These are phyloP conservation scores for Ceratotherium simum DNA, from an alignment of 2,113 vertebrate species.

Conservation along the genomic window DNA sequence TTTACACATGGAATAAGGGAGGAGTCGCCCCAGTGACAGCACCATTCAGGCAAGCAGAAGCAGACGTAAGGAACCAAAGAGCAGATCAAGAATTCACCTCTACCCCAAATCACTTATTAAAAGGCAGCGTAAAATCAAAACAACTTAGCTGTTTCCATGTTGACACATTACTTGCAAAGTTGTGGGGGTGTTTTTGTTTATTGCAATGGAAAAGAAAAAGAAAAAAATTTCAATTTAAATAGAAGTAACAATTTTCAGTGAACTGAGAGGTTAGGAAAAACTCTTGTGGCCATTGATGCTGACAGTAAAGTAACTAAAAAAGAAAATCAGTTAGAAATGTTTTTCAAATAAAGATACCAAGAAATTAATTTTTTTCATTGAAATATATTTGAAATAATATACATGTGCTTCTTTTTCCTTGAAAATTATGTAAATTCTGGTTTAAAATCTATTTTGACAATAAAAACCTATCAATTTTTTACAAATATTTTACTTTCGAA, in stretches of 20 bases:
- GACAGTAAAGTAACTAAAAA: not conserved
- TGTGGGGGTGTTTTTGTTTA: not conserved
- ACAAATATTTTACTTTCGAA: slow-evolving; percentile 29
- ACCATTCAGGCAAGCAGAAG: not conserved
- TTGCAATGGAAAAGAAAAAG: not conserved
- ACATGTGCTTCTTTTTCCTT: not conserved
- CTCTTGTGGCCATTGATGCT: not conserved
- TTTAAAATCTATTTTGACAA: slow-evolving; percentile 24
- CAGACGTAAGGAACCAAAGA: not conserved
- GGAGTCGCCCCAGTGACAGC: not conserved
- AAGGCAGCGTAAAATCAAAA: not conserved
- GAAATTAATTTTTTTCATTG: slow-evolving; percentile 5
- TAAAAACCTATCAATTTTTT: slow-evolving; percentile 10
- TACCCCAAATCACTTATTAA: not conserved
- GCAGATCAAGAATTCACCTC: not conserved
- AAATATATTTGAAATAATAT: not conserved
- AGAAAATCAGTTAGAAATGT: not conserved
- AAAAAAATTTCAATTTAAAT: not conserved
- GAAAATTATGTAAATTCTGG: not conserved
- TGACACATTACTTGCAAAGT: not conserved
- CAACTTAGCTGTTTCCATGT: not conserved
- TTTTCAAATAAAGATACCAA: not conserved
- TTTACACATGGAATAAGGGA: not conserved
- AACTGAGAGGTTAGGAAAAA: slow-evolving; percentile 17
- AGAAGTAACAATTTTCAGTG: slow-evolving; percentile 1